Evolutionary conservation across 2,113 vertebrate species (phyloP), one percentile per base, ranked within the genome.

Genomic region (Ptilonorhynchus violaceus): DNA sequence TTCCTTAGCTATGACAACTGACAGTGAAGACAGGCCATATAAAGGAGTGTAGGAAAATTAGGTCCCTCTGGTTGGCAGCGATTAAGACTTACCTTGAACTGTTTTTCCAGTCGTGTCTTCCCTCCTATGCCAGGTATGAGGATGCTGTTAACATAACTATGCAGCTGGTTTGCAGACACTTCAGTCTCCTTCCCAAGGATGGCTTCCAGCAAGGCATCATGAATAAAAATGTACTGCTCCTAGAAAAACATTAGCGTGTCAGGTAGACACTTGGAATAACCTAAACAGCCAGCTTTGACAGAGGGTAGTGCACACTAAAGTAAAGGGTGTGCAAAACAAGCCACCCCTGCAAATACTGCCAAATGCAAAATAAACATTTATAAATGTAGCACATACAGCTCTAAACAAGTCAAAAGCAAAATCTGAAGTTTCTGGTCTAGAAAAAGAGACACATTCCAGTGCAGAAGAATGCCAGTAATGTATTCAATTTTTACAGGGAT

Each of bases 171-270:
- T 66, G 98, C 98, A 91, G 98, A 97, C 72, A 99, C 99, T 98
- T 99, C 99, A 3, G 99, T 99, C 96, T 99, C 99, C 93, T 99
- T 99, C 80, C 98, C 99, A 69, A 99, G 97, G 96, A 99, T 98
- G 97, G 99, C 99, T 98, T 99, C 99, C 98, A 98, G 97, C 98
- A 99, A 98, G 98, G 98, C 98, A 98, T 99, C 98, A 30, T 99
- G 99, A 97, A 99, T 99, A 97, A 99, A 99, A 96, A 99, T 98
- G 92, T 99, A 99, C 98, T 99, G 99, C 96, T 99, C 99, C 99
- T 99, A 74, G 84, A 97, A 72, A 91, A 89, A 63, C 19, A 95
- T 50, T 68, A 83, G 66, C 42, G 72, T 25, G 77, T 89, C 83
- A 96, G 7, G 15, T 28, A 50, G 66, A 72, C 33, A 4, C 77